These are phyloP conservation scores for Falco punctatus DNA, from an alignment of 2,113 vertebrate species.

Conservation along the genomic window DNA sequence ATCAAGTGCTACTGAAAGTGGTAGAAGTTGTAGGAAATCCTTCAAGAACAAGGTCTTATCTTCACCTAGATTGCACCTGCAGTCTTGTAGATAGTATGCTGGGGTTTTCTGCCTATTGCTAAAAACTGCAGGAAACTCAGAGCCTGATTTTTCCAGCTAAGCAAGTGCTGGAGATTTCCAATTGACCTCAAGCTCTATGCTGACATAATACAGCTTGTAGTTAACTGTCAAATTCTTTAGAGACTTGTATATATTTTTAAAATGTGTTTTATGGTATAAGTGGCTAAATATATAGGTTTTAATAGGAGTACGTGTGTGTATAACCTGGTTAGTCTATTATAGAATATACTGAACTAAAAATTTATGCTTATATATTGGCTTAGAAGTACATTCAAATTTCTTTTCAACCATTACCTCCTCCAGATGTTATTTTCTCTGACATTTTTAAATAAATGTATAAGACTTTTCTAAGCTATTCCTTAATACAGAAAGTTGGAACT, in stretches of 20 bases:
- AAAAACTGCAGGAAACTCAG: not conserved
- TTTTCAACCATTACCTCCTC: not conserved
- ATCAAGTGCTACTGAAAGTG: not conserved
- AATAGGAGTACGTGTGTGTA: not conserved
- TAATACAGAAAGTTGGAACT: not conserved
- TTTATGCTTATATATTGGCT: not conserved
- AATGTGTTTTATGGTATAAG: slow-evolving; percentile 28
- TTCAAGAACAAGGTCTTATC: not conserved
- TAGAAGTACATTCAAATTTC: not conserved
- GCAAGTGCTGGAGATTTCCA: not conserved
- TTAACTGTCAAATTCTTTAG: not conserved
- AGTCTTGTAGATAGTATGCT: not conserved
- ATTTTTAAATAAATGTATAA: not conserved
- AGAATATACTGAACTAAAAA: not conserved
- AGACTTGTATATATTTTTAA: slow-evolving; percentile 16
- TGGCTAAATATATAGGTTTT: not conserved
- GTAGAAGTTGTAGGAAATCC: not conserved
- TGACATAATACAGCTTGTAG: not conserved
- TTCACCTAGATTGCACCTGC: not conserved
- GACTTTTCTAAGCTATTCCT: not conserved
- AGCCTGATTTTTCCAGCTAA: not conserved
- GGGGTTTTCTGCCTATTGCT: not conserved
- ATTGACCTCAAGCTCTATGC: not conserved
- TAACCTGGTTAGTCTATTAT: not conserved
- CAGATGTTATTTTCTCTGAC: slow-evolving; percentile 11